Evolutionary conservation across 2,888 invertebrate species (phyloP).

Genomic region (Nomada lathburiana): DNA sequence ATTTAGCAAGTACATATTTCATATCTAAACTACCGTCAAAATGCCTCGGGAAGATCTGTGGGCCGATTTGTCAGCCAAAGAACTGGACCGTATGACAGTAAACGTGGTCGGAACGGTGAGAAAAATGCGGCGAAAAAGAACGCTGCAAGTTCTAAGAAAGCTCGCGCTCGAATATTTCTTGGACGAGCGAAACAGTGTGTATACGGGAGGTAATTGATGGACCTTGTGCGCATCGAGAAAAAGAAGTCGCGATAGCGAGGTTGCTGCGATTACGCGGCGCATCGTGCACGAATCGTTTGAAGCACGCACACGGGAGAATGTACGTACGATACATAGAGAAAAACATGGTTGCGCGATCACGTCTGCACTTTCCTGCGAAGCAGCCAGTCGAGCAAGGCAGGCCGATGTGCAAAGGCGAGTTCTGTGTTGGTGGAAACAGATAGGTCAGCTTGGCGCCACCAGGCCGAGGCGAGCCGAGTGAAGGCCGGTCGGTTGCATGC

Average conservation of each 20-base stretch:
- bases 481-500: constrained; percentile 73
- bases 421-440: constrained; percentile 72
- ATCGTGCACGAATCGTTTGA: constrained; percentile 40
- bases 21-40: too few relatives aligned
- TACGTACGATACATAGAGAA: constrained; percentile 26
- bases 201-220: constrained; percentile 45
- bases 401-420: constrained; percentile 44
- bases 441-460: constrained; percentile 79
- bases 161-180: constrained; percentile 14
- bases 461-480: constrained; percentile 70
- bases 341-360: constrained; percentile 59
- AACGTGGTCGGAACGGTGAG: too few relatives aligned
- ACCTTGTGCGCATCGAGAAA: constrained; percentile 38
- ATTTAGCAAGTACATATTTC: too few relatives aligned
- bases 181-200: constrained; percentile 26
- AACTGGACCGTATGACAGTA: too few relatives aligned
- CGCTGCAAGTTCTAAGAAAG: background rate
- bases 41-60: too few relatives aligned
- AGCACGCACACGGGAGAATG: constrained; percentile 33
- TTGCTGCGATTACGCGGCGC: constrained; percentile 57
- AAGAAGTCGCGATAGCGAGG: constrained; percentile 46
- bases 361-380: constrained; percentile 58
- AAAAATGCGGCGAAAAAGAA: background rate
- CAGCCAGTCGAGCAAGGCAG: constrained; percentile 54
- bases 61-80: too few relatives aligned